These are phyloP conservation scores for Tetranychus cinnabarinus DNA, from an alignment of 1,140 invertebrate genomes.

Conservation along the genomic window DNA sequence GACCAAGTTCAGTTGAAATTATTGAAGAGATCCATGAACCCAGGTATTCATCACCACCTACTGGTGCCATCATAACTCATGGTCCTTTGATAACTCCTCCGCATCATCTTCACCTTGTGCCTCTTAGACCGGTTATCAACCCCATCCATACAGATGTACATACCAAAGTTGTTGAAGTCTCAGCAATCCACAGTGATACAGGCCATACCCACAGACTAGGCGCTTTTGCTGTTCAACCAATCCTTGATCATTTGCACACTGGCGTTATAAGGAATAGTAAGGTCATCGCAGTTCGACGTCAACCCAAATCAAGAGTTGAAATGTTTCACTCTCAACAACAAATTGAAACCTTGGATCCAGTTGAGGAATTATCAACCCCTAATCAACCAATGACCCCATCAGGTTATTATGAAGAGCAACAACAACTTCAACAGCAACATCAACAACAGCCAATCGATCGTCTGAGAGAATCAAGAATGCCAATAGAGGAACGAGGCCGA, in stretches of 20 bases:
- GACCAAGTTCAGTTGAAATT: background rate
- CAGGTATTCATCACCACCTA: background rate
- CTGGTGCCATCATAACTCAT: background rate
- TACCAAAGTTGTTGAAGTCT: no score
- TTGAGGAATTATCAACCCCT: background rate
- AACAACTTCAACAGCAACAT: background rate
- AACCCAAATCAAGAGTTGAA: background rate
- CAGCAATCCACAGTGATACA: background rate
- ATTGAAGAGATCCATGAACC: no score
- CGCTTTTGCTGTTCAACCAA: background rate
- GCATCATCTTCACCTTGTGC: no score
- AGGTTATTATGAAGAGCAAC: background rate
- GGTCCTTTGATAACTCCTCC: background rate
- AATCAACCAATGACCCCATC: background rate
- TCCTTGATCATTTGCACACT: background rate
- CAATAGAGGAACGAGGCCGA: no score
- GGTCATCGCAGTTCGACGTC: background rate
- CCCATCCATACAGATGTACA: no score
- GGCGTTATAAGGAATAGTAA: no score
- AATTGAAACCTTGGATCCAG: background rate
- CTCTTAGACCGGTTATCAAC: no score
- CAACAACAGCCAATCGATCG: no score
- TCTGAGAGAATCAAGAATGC: no score
- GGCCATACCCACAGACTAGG: background rate
- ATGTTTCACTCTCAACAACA: background rate